Conservation (phyloP, 2,888 invertebrate genomes). For the Metopia argyrocephala region DNA sequence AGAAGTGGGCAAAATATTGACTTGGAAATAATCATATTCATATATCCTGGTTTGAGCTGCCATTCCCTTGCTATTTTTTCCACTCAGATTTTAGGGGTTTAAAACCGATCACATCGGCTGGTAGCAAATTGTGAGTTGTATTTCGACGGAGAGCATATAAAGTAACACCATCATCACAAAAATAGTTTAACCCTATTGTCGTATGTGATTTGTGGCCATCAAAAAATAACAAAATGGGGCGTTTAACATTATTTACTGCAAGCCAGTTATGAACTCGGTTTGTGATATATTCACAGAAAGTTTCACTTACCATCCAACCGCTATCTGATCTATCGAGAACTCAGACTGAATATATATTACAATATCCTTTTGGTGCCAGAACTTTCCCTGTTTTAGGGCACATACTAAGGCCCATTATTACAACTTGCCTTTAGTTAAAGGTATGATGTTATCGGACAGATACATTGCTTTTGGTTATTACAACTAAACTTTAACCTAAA, state of each 20-base stretch:
- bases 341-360: slow-evolving; percentile 45
- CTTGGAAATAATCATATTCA: slow-evolving; percentile 3
- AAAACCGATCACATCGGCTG: slow-evolving; percentile 45
- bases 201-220: slow-evolving; percentile 61
- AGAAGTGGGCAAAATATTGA: slow-evolving; percentile 25
- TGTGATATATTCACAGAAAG: slow-evolving; percentile 33
- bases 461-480: too few species aligned
- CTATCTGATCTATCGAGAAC: slow-evolving; percentile 36
- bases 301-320: slow-evolving; percentile 54
- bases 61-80: slow-evolving; percentile 19
- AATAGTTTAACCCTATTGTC: slow-evolving; percentile 50
- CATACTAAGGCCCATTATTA: too few species aligned
- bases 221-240: slow-evolving; percentile 52
- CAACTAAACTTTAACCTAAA: too few species aligned
- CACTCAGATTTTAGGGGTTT: slow-evolving; percentile 9
- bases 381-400: slow-evolving; percentile 51
- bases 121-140: slow-evolving; percentile 54
- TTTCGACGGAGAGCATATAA: slow-evolving; percentile 60
- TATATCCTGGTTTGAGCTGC: slow-evolving; percentile 16
- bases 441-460: too few species aligned
- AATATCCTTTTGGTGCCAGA: slow-evolving; percentile 49
- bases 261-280: slow-evolving; percentile 50
- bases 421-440: too few species aligned
- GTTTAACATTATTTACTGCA: slow-evolving; percentile 39
- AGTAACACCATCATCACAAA: slow-evolving; percentile 41